Conservation (phyloP, 2,797 vertebrate genomes). For the Lateolabrax maculatus region DNA sequence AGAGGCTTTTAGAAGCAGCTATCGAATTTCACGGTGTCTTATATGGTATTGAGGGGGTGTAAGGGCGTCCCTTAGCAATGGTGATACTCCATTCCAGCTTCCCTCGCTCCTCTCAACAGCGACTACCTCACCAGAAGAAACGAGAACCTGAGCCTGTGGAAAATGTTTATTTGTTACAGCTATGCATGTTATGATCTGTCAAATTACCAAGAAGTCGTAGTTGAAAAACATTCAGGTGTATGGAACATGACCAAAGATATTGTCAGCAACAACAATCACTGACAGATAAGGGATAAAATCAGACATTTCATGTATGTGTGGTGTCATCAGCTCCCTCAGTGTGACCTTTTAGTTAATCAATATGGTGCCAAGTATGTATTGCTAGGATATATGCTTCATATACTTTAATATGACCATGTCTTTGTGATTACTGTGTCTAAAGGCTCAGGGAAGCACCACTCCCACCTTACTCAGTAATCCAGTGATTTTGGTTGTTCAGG, state of each 20-base stretch:
- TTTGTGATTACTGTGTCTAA: neutral
- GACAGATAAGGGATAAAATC: neutral
- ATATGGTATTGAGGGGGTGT: slow-evolving; percentile 54
- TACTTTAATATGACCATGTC: neutral
- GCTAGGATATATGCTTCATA: neutral
- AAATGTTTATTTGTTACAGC: slow-evolving; percentile 88
- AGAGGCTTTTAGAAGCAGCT: slow-evolving; percentile 59
- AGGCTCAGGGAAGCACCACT: neutral
- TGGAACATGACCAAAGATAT: slow-evolving; percentile 7
- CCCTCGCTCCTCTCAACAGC: slow-evolving; percentile 3
- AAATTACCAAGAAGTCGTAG: slow-evolving; percentile 53
- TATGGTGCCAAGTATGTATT: neutral
- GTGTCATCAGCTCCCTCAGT: no score
- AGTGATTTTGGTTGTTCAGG: neutral
- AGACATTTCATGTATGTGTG: neutral
- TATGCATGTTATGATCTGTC: slow-evolving; percentile 53
- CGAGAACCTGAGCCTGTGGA: slow-evolving; percentile 38
- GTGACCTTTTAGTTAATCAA: neutral
- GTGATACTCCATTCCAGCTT: slow-evolving; percentile 24
- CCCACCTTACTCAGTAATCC: neutral
- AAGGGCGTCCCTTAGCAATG: slow-evolving; percentile 41
- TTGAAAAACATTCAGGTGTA: slow-evolving; percentile 48
- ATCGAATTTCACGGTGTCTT: slow-evolving; percentile 69
- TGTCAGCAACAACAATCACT: neutral
- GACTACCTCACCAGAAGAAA: slow-evolving; percentile 44